Evolutionary conservation across 2,113 vertebrate genomes (phyloP).

Genomic region (Thomomys bottae): DNA sequence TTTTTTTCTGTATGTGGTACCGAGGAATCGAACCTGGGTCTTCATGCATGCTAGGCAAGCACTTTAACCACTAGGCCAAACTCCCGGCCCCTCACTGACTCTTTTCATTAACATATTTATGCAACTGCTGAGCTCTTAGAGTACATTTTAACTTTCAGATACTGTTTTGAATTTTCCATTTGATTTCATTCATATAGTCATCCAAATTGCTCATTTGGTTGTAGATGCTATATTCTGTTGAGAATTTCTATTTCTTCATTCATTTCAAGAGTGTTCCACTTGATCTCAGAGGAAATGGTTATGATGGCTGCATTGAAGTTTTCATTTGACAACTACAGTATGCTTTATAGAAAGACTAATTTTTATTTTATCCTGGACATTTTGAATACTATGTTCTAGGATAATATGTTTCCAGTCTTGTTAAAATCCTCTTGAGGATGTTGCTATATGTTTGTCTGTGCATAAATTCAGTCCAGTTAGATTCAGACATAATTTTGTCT

Average conservation of each 20-base stretch:
- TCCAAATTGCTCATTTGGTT: neutral
- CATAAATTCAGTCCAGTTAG: neutral
- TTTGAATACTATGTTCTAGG: neutral
- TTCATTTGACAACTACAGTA: neutral
- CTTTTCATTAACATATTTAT: neutral
- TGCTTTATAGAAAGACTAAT: neutral
- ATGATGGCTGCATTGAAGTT: neutral
- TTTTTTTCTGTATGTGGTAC: too few species aligned
- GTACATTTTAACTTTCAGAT: constrained; percentile 22
- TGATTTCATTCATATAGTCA: neutral
- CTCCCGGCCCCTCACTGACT: too few species aligned
- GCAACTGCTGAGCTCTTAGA: neutral
- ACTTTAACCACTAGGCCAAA: too few species aligned
- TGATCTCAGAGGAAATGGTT: neutral
- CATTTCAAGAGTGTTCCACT: constrained; percentile 11
- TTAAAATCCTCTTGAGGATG: neutral
- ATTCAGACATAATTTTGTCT: neutral
- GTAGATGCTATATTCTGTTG: neutral
- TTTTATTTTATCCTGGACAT: neutral
- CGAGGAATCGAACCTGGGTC: too few species aligned
- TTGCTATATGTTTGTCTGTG: neutral
- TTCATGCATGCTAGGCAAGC: too few species aligned
- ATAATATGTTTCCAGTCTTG: neutral
- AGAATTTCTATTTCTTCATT: neutral
- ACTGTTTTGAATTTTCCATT: neutral